Percentiles rank a stretch among this genome's conserved stretches.
phyloP scores from a whole-genome alignment of 2,888 invertebrate species.

The Ectemnius continuus region DNA sequence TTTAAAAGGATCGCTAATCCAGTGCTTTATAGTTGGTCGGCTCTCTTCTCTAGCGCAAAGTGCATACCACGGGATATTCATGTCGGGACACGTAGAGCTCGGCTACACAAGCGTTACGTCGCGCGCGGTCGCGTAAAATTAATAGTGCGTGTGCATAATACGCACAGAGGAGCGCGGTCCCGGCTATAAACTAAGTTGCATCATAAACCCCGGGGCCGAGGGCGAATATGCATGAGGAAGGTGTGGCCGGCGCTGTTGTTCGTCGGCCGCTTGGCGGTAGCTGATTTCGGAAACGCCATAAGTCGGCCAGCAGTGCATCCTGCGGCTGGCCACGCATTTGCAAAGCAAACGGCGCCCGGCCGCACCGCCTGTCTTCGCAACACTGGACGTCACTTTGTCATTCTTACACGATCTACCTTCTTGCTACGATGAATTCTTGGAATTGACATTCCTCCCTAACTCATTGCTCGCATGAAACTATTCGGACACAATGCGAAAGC shows the following conservation, averaged over 20 bases:
- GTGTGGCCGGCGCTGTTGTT: conserved; percentile 64
- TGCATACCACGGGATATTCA: conserved; percentile 25
- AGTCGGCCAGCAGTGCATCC: conserved; percentile 67
- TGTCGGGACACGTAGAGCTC: conserved; percentile 25
- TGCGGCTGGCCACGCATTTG: conserved; percentile 67
- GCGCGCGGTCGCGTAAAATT: conserved; percentile 55
- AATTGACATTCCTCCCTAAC: no score
- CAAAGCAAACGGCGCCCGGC: conserved; percentile 66
- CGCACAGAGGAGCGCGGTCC: conserved; percentile 37
- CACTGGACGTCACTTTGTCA: conserved; percentile 44
- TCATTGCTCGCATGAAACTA: no score
- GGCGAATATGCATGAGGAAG: conserved; percentile 74
- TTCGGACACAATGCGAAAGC: no score
- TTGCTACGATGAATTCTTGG: conserved; percentile 8
- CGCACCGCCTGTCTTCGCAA: conserved; percentile 25
- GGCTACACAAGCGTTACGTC: conserved; percentile 27
- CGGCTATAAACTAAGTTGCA: conserved; percentile 63
- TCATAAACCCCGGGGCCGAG: conserved; percentile 56
- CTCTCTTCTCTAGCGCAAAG: conserved; percentile 1
- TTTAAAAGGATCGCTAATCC: conserved; percentile 33
- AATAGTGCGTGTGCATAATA: conserved; percentile 63
- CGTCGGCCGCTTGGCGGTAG: conserved; percentile 42
- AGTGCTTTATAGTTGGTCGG: conserved; percentile 36
- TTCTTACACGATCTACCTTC: conserved; percentile 25
- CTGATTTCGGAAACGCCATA: conserved; percentile 71